Base-by-base conservation (phyloP, 2,797 vertebrate genomes). In the Enteromius mattozi region DNA sequence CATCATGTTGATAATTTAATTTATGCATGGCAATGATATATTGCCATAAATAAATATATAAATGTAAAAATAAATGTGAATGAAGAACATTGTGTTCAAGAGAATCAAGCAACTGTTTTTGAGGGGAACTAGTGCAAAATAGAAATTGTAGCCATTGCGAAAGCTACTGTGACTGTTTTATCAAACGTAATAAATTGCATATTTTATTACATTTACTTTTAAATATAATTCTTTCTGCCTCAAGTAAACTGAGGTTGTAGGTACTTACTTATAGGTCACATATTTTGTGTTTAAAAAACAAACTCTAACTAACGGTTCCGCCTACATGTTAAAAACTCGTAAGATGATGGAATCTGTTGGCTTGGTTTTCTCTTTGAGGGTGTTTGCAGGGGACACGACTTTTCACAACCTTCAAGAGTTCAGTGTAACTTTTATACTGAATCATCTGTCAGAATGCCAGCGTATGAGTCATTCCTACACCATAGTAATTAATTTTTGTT, bases 371-470 rank as follows among this genome's bases (percentile, higher is more conserved):
- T 19, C 21, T 82, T 63, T 12, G 40, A 35, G 27, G 42, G 54
- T 13, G 70, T 74, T 63, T 75, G 40, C 14, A 37, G 42, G 21
- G 8, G 9, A 21, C 27, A 49, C 1, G 27, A 81, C 80, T 61
- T 71, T 59, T 71, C 19, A 72, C 3, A 82, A 37, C 70, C 42
- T 63, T 82, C 54, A 35, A 14, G 27, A 35, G 2, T 33, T 47
- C 72, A 65, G 45, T 66, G 14, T 49, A 65, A 72, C 21, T 35
- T 37, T 69, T 33, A 19, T 2, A 37, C 51, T 59, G 70, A 80
- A 49, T 68, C 49, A 37, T 74, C 37, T 42, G 19, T 74, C 69
- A 45, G 24, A 69, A 47, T 68, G 49, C 54, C 75, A 82, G 82
- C 9, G 16, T 21, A 42, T 61, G 30, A 80, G 21, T 24, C 61